These are phyloP conservation scores for Lasiurus borealis DNA, from an alignment of 2,113 vertebrate species.

Conservation along the genomic window DNA sequence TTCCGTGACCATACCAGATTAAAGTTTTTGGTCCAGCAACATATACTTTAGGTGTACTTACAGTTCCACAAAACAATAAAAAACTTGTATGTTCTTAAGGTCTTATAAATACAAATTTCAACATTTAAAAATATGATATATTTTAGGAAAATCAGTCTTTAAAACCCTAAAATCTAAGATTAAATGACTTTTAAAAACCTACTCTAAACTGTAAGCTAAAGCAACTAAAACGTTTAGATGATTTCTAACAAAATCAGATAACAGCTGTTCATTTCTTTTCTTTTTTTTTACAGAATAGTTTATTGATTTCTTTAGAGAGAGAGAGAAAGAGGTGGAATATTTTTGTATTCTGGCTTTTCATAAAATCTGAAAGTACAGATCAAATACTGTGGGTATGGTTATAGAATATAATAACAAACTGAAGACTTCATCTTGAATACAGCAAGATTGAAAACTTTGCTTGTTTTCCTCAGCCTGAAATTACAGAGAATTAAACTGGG, in stretches of 20 bases:
- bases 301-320: background rate
- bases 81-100: background rate
- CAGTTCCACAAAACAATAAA: background rate
- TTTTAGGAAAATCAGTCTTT: background rate
- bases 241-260: slow-evolving; percentile 40
- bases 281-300: too few species aligned
- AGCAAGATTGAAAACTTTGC: slow-evolving; percentile 1
- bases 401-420: slow-evolving; percentile 13
- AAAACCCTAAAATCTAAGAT: slow-evolving; percentile 23
- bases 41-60: background rate
- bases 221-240: background rate
- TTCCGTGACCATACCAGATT: background rate
- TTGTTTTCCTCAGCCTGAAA: slow-evolving; percentile 34
- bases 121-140: background rate
- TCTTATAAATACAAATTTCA: background rate
- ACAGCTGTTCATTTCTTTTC: background rate
- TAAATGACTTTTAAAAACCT: background rate
- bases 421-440: background rate
- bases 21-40: background rate
- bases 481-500: background rate
- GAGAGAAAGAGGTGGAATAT: background rate
- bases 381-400: background rate
- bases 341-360: slow-evolving; percentile 28
- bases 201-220: background rate
- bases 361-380: slow-evolving; percentile 34